Base-by-base conservation (phyloP, 1,140 invertebrate genomes). In the Papilio polytes region DNA sequence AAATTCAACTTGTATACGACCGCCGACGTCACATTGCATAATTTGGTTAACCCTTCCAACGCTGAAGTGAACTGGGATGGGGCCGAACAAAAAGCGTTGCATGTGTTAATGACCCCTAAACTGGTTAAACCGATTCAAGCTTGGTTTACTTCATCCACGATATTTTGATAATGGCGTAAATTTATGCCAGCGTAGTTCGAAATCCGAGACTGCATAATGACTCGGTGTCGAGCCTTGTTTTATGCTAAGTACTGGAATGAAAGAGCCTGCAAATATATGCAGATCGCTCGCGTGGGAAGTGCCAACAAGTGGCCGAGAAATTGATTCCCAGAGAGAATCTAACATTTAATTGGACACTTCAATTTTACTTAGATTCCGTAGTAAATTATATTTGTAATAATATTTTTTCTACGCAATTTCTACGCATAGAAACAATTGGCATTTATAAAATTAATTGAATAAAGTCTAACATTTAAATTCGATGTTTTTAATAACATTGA, bases 151-250 rank as follows among this genome's bases (percentile, higher is more conserved):
- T 87, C 89, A 90, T 90, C 88, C 89, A 89, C 90, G 90, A 94
- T 92, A 94, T 94, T 94, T 94, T 92, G 92, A 92, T 93, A 92
- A 94, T 93, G 87, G 89, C 87, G 91, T 90, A 92, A 93, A 94
- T 92, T 89, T 92, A 94, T 90, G 90, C 92, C 86, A 84, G 87
- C 82, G 77, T 90, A 88, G 90, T 86, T 91, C 92, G 92, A 91
- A 92, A 91, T 92, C 90, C 87, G 86, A 90, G 89, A 89, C 86
- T 91, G 91, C 88, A 92, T 92, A 92, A 93, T 92, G 92, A 93
- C 92, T 91, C 87, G 85, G 87, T 92, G 91, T 91, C 87, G 87
- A 59, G 87, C 83, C 91, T 92, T 94, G 92, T 94, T 94, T 92
- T 93, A 94, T 94, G 92, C 92, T 93, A 94, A 94, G 86, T 89